phyloP scores from a whole-genome alignment of 2,113 vertebrate genomes.

The Noturus placidus region DNA sequence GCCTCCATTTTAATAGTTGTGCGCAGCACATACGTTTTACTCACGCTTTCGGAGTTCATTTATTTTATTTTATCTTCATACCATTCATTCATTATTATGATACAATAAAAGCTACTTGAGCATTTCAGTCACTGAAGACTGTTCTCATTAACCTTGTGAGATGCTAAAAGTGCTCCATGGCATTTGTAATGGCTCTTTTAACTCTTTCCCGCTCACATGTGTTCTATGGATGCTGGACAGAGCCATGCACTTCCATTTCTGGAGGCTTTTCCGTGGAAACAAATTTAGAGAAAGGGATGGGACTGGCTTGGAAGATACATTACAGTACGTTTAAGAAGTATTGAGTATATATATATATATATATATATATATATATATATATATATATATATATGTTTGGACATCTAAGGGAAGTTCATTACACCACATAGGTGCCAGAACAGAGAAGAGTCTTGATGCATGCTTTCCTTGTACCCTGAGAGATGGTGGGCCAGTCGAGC shows the following conservation, averaged over 20 bases:
- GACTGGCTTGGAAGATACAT: neutral
- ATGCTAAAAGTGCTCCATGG: conserved; percentile 71
- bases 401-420: no score
- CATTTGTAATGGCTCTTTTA: conserved; percentile 74
- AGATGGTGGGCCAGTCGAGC: no score
- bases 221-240: conserved; percentile 42
- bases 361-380: no score
- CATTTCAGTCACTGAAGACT: conserved; percentile 76
- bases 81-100: conserved; percentile 82
- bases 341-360: no score
- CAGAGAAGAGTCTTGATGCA: no score
- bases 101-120: conserved; percentile 84
- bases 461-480: no score
- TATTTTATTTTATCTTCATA: conserved; percentile 80
- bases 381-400: no score
- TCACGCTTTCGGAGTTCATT: conserved; percentile 78
- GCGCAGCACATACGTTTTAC: conserved; percentile 70
- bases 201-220: conserved; percentile 66
- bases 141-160: conserved; percentile 83
- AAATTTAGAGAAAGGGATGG: neutral
- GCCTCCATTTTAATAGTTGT: conserved; percentile 52
- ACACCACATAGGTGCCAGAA: no score
- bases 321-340: neutral
- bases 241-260: neutral
- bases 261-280: neutral